Evolutionary conservation across 2,113 vertebrate species (phyloP).

Genomic region (Chauna torquata): DNA sequence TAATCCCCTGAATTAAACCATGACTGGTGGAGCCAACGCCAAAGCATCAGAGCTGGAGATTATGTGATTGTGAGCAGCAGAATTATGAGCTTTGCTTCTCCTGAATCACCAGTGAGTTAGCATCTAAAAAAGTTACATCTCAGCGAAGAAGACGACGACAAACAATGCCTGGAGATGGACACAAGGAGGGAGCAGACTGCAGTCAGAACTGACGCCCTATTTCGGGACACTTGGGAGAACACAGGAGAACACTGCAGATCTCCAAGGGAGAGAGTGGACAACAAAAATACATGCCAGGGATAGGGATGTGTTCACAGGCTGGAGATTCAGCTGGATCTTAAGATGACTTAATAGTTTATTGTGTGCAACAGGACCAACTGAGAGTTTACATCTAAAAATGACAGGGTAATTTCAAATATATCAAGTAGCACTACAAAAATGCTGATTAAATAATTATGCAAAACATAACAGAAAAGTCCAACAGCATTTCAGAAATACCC

Average conservation of each 20-base stretch:
- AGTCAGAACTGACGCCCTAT: not conserved
- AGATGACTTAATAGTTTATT: not conserved
- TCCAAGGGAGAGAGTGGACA: not conserved
- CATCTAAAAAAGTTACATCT: not conserved
- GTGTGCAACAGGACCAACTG: not conserved
- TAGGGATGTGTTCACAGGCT: not conserved
- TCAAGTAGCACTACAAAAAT: not conserved
- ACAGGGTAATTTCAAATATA: not conserved
- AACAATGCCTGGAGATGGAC: not conserved
- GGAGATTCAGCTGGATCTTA: not conserved
- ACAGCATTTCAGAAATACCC: not conserved
- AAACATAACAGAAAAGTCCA: not conserved
- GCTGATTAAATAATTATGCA: not conserved
- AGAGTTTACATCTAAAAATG: not conserved
- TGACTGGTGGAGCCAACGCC: rapidly evolving
- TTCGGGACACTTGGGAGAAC: not conserved
- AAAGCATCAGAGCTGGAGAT: not conserved
- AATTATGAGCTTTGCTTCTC: not conserved
- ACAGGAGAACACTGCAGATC: not conserved
- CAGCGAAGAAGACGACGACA: not conserved
- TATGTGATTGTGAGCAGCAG: rapidly evolving
- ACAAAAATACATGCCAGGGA: not conserved
- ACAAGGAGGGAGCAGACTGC: not conserved
- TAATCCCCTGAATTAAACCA: not conserved
- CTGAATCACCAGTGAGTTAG: not conserved